Evolutionary conservation across 1,140 invertebrate species (phyloP).

Genomic region (Drosophila ananassae): DNA sequence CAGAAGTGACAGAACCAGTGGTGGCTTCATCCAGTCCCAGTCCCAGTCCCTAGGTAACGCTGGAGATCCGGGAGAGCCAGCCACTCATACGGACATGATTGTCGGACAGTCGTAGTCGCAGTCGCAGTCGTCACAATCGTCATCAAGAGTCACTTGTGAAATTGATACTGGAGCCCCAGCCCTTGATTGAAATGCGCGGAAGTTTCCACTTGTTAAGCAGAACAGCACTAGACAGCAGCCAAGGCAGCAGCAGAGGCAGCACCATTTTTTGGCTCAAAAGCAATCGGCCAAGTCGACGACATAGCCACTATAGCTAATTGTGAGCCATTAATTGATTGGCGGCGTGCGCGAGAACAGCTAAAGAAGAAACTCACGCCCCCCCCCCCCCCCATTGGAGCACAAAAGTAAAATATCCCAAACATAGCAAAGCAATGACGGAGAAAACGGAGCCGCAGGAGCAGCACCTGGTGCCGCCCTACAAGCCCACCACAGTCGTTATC

Average conservation of each 20-base stretch:
- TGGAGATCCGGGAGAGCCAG: not conserved
- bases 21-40: too few species aligned
- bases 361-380: not conserved
- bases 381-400: too few species aligned
- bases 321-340: conserved; percentile 52
- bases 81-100: not conserved
- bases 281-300: conserved; percentile 41
- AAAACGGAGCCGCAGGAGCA: conserved; percentile 30
- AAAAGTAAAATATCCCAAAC: not conserved
- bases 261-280: conserved; percentile 13
- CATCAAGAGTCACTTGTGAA: conserved; percentile 57
- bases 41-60: not conserved
- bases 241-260: conserved; percentile 19
- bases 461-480: conserved; percentile 39
- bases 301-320: conserved; percentile 46
- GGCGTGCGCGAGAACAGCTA: conserved; percentile 10
- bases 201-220: conserved; percentile 71
- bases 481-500: conserved; percentile 32
- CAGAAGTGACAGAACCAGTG: too few species aligned
- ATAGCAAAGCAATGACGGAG: not conserved
- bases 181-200: conserved; percentile 74
- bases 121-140: not conserved
- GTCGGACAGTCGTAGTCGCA: not conserved
- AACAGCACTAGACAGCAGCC: conserved; percentile 56
- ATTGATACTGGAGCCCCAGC: conserved; percentile 64